Percentiles rank a stretch among this genome's conserved stretches.
Evolutionary conservation across 2,113 vertebrate species (phyloP).

Genomic region (Rhagologus leucostigma): DNA sequence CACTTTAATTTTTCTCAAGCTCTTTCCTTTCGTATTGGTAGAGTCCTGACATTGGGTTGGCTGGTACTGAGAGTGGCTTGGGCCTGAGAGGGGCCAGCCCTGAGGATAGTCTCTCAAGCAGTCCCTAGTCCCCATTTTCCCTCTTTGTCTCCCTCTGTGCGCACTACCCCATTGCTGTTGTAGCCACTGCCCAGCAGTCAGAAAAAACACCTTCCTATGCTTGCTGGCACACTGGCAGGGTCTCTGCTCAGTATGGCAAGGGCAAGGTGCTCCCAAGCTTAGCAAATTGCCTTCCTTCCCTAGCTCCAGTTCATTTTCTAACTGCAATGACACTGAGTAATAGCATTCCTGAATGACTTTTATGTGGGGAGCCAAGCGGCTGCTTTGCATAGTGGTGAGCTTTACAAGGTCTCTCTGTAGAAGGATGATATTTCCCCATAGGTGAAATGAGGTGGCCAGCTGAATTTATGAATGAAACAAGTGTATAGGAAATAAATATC

Average conservation of each 20-base stretch:
- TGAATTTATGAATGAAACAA: not conserved
- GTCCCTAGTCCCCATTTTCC: not conserved
- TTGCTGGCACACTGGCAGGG: accelerated
- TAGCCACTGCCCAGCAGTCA: not conserved
- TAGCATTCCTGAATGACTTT: not conserved
- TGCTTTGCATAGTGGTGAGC: not conserved
- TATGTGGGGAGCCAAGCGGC: accelerated
- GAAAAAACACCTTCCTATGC: not conserved
- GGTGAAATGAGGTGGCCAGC: not conserved
- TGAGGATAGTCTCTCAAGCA: not conserved
- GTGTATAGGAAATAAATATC: not conserved
- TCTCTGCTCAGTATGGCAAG: not conserved
- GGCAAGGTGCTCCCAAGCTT: not conserved
- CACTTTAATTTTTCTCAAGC: not conserved
- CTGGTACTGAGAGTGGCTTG: not conserved
- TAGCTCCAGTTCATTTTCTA: not conserved
- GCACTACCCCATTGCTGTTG: not conserved
- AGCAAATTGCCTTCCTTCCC: not conserved
- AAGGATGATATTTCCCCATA: no score
- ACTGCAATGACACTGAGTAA: not conserved
- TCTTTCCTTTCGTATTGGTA: not conserved
- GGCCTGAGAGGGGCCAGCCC: not conserved
- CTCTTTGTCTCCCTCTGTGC: not conserved
- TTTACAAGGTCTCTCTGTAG: not conserved
- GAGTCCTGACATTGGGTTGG: not conserved